These are phyloP conservation scores for Canis aureus DNA, from an alignment of 2,113 vertebrate species.

Conservation along the genomic window DNA sequence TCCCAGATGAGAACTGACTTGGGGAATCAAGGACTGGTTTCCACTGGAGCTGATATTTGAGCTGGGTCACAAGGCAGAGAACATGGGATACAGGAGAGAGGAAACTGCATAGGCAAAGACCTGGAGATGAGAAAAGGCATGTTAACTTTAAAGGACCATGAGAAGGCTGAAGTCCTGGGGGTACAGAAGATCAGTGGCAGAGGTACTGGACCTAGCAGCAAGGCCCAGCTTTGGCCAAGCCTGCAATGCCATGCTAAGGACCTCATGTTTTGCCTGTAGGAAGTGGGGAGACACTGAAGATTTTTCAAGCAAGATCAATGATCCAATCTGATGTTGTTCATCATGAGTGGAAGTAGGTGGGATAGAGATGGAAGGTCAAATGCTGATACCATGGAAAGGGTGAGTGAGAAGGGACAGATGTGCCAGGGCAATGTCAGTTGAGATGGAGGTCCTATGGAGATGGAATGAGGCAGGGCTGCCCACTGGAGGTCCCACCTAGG, in stretches of 20 bases:
- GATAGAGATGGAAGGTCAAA: not conserved
- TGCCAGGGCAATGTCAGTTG: too few relatives aligned
- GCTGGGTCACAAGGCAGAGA: not conserved
- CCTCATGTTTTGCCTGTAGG: not conserved
- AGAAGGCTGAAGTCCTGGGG: not conserved
- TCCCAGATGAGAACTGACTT: not conserved
- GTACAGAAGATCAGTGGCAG: not conserved
- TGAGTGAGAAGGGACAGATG: not conserved
- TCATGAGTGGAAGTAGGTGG: not conserved
- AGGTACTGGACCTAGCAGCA: too few relatives aligned
- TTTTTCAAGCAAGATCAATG: not conserved
- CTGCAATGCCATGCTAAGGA: not conserved
- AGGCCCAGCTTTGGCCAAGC: not conserved
- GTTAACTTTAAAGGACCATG: fast-evolving
- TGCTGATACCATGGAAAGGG: not conserved
- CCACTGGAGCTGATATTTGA: not conserved
- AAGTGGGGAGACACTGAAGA: not conserved
- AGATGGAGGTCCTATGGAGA: not conserved
- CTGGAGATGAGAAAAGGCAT: not conserved
- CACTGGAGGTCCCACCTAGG: not conserved
- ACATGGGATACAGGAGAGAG: not conserved
- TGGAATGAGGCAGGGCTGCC: not conserved
- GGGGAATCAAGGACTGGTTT: not conserved
- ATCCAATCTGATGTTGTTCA: too few relatives aligned
- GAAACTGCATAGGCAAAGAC: not conserved